phyloP scores from a whole-genome alignment of 2,888 invertebrate genomes.

The Amiota communis region DNA sequence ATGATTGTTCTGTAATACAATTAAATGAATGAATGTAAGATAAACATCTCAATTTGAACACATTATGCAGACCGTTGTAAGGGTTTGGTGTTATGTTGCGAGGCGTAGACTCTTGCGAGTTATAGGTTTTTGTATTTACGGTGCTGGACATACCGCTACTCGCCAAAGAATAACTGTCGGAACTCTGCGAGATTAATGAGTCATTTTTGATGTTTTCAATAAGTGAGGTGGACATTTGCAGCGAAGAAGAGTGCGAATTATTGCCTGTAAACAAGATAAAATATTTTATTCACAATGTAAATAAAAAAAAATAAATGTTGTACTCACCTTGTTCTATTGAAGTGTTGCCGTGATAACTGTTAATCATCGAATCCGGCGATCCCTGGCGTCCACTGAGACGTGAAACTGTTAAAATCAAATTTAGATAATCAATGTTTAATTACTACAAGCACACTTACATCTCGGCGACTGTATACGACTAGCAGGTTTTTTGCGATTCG shows the following conservation, averaged over 20 bases:
- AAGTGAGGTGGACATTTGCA: slow-evolving; percentile 73
- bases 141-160: slow-evolving; percentile 60
- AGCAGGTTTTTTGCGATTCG: slow-evolving; percentile 69
- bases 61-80: slow-evolving; percentile 64
- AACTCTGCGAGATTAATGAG: slow-evolving; percentile 75
- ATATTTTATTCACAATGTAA: background rate
- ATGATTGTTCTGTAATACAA: slow-evolving; percentile 65
- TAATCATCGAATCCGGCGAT: slow-evolving; percentile 83
- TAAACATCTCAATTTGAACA: background rate
- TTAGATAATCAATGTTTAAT: background rate
- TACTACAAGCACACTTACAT: slow-evolving; percentile 58
- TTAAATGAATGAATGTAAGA: background rate
- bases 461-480: slow-evolving; percentile 73
- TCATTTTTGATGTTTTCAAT: slow-evolving; percentile 73
- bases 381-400: slow-evolving; percentile 73
- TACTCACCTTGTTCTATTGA: slow-evolving; percentile 66
- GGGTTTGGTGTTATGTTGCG: slow-evolving; percentile 71
- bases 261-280: background rate
- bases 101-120: slow-evolving; percentile 70
- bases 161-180: slow-evolving; percentile 75
- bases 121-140: slow-evolving; percentile 64
- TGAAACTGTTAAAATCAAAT: slow-evolving; percentile 67
- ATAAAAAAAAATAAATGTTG: background rate
- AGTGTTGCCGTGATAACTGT: slow-evolving; percentile 79
- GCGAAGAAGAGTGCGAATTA: slow-evolving; percentile 57